These are phyloP conservation scores for Alectura lathami DNA, from an alignment of 2,113 vertebrate genomes.

Conservation along the genomic window DNA sequence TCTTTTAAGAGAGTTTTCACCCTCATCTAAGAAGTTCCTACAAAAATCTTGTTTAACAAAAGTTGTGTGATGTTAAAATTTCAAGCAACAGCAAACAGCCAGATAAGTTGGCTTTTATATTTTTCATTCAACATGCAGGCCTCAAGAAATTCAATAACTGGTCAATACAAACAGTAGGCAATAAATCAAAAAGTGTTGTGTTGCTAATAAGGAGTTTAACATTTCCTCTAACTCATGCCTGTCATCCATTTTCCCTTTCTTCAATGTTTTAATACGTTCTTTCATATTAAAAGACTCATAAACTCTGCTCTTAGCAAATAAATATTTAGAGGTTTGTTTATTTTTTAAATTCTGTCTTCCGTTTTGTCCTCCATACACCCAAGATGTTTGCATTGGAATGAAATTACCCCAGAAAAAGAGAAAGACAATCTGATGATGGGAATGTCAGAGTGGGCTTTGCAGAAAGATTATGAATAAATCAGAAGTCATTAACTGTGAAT, in stretches of 20 bases:
- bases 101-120: background rate
- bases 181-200: background rate
- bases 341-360: background rate
- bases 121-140: background rate
- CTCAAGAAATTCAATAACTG: background rate
- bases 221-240: background rate
- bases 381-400: background rate
- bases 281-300: background rate
- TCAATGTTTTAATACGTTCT: background rate
- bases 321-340: background rate
- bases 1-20: background rate
- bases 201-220: background rate
- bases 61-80: background rate
- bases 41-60: background rate
- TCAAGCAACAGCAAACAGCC: background rate
- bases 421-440: background rate
- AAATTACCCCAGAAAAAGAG: background rate
- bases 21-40: background rate
- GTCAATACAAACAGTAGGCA: background rate
- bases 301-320: background rate
- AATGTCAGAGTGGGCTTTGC: background rate
- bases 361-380: background rate
- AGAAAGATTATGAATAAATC: background rate
- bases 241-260: background rate
- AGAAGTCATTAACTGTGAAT: background rate